Conservation (phyloP, 2,113 vertebrate genomes). For the Prionailurus bengalensis region DNA sequence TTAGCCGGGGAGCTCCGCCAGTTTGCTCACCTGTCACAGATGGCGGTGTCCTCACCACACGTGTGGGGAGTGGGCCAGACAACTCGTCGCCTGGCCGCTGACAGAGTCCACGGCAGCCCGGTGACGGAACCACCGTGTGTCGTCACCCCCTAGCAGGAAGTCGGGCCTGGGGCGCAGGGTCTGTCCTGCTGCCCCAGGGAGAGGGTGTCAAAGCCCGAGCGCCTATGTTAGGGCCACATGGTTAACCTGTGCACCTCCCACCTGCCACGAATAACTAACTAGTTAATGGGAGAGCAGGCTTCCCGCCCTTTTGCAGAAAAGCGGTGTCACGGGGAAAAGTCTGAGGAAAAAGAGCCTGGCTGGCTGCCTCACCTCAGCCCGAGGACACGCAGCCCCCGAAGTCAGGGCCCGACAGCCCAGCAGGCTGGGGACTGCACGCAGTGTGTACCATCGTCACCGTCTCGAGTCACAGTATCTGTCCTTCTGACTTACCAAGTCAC, state of each 20-base stretch:
- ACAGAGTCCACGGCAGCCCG: not conserved
- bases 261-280: not conserved
- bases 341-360: not conserved
- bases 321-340: too few species aligned
- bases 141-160: fast-evolving
- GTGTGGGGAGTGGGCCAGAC: too few species aligned
- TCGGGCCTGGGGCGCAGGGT: fast-evolving
- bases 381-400: not conserved
- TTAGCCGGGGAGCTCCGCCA: fast-evolving
- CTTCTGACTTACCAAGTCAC: fast-evolving
- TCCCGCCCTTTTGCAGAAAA: not conserved
- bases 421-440: not conserved
- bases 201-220: not conserved
- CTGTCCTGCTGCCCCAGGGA: not conserved
- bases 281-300: not conserved
- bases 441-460: fast-evolving
- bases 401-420: fast-evolving
- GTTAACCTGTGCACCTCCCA: not conserved
- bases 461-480: too few species aligned
- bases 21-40: fast-evolving
- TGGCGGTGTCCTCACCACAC: fast-evolving
- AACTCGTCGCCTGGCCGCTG: fast-evolving
- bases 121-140: fast-evolving
- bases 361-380: not conserved
- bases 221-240: too few species aligned